Conservation (phyloP, 2,888 invertebrate genomes). For the Cephus rjabovi region DNA sequence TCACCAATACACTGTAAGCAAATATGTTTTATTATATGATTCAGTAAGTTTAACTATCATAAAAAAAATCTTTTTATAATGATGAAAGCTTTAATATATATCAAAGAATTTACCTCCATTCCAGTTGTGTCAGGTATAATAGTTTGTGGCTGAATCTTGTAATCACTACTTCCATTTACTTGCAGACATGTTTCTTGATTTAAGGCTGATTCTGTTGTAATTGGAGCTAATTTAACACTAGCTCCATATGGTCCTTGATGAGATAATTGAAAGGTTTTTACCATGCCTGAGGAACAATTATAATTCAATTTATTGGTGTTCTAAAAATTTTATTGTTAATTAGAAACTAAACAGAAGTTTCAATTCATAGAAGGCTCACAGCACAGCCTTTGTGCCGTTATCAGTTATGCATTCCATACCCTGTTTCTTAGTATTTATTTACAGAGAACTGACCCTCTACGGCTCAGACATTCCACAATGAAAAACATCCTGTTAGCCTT, state of each 20-base stretch:
- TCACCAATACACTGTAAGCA: slow-evolving; percentile 68
- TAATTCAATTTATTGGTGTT: no score
- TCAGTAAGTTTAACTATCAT: slow-evolving; percentile 12
- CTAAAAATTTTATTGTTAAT: no score
- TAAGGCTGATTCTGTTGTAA: slow-evolving; percentile 79
- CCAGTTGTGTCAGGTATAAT: slow-evolving; percentile 84
- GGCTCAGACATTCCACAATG: no score
- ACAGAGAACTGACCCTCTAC: no score
- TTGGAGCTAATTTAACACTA: slow-evolving; percentile 85
- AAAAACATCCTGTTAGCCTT: no score
- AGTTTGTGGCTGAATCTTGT: slow-evolving; percentile 76
- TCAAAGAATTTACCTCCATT: slow-evolving; percentile 71
- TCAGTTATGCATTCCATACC: no score
- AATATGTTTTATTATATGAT: slow-evolving; percentile 18
- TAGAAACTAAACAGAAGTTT: no score
- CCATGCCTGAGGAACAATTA: slow-evolving; percentile 72
- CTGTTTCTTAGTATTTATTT: no score
- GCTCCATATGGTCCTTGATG: slow-evolving; percentile 75
- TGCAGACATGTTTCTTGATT: slow-evolving; percentile 86
- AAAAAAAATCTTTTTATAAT: slow-evolving; percentile 12
- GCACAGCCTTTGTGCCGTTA: no score
- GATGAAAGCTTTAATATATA: slow-evolving; percentile 4
- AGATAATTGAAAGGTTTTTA: slow-evolving; percentile 88
- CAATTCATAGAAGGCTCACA: no score
- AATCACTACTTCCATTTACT: slow-evolving; percentile 79